Evolutionary conservation across 2,888 invertebrate species (phyloP).

Genomic region (Eupithecia abbreviata): DNA sequence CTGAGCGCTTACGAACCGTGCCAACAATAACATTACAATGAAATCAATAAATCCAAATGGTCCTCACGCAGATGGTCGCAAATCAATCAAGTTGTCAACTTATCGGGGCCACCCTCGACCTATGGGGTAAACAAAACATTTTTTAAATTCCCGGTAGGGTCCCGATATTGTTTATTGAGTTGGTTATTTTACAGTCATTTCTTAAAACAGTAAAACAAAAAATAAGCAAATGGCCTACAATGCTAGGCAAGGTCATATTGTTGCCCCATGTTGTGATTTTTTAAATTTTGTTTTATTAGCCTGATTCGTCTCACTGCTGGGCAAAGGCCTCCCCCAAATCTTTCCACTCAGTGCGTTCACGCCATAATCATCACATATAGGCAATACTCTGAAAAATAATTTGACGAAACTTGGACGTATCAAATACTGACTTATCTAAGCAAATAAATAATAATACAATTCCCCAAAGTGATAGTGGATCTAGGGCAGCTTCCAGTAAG

Average conservation of each 20-base stretch:
- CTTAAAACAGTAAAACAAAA: not conserved
- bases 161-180: not conserved
- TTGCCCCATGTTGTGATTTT: too few species aligned
- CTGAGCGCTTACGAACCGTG: not conserved
- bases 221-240: not conserved
- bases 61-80: slow-evolving; percentile 34
- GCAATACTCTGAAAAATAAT: not conserved
- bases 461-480: not conserved
- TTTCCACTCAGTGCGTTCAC: too few species aligned
- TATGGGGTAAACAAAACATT: slow-evolving; percentile 27
- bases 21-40: slow-evolving; percentile 3
- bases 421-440: not conserved
- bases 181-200: not conserved
- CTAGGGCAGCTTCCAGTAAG: slow-evolving; percentile 1
- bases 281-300: too few species aligned
- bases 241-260: not conserved
- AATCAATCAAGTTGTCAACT: slow-evolving; percentile 57
- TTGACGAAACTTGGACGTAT: not conserved
- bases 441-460: slow-evolving; percentile 2
- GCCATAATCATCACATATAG: too few species aligned
- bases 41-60: slow-evolving; percentile 12
- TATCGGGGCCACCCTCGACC: slow-evolving; percentile 45
- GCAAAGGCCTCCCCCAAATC: too few species aligned
- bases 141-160: not conserved
- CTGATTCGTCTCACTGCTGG: too few species aligned